phyloP scores from a whole-genome alignment of 2,113 vertebrate genomes.

The Sinocyclocheilus maitianheensis region DNA sequence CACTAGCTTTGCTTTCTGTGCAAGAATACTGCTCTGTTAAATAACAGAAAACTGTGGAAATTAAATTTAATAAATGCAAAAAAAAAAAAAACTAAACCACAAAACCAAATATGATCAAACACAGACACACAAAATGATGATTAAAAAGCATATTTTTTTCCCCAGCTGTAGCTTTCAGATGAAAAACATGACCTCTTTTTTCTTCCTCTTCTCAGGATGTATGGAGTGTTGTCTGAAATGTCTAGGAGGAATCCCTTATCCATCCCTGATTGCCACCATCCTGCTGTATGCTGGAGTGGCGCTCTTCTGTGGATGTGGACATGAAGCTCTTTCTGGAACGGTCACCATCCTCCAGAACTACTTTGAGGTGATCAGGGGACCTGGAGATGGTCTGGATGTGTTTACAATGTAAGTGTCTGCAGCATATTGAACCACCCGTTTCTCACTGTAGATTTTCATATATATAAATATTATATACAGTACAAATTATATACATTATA shows the following conservation, averaged over 20 bases:
- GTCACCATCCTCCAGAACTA: constrained; percentile 98
- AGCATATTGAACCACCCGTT: background rate
- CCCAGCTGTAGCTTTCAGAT: background rate
- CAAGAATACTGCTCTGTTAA: background rate
- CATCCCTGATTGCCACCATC: constrained; percentile 95
- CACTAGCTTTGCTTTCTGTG: background rate
- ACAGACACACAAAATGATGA: background rate
- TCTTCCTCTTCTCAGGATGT: constrained; percentile 80
- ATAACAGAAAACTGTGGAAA: background rate
- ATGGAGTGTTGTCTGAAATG: constrained; percentile 98
- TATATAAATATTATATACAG: background rate
- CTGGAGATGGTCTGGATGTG: constrained; percentile 90
- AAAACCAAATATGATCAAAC: background rate
- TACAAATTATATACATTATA: too few species aligned
- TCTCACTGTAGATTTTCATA: background rate
- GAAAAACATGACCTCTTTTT: background rate
- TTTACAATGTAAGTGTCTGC: constrained; percentile 91
- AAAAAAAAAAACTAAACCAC: background rate
- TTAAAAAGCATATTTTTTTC: background rate
- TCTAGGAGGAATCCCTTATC: constrained; percentile 96
- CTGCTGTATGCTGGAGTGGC: constrained; percentile 95
- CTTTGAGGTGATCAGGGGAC: constrained; percentile 92
- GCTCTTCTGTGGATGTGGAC: constrained; percentile 96
- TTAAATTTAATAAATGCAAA: background rate
- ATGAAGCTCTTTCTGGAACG: constrained; percentile 94